Evolutionary conservation across 2,888 invertebrate genomes (phyloP).

Genomic region (Drosophila meridionalis): DNA sequence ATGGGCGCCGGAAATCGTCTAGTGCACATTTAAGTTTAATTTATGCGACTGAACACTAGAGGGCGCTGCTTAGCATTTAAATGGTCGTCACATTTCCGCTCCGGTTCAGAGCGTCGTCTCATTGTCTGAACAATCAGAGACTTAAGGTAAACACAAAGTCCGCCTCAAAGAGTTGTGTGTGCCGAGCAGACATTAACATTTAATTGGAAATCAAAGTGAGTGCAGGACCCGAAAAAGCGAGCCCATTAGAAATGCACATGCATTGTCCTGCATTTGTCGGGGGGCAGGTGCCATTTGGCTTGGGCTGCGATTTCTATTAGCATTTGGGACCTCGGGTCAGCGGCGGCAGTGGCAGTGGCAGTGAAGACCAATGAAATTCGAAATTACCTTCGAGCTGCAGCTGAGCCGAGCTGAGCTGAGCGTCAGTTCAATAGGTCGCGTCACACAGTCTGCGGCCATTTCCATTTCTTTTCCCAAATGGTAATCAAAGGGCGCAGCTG

Average conservation of each 20-base stretch:
- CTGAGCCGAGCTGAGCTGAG: conserved; percentile 32
- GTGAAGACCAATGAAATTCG: conserved; percentile 56
- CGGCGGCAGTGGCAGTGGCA: background rate
- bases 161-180: conserved; percentile 53
- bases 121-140: conserved; percentile 36
- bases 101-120: conserved; percentile 44
- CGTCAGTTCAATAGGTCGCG: conserved; percentile 70
- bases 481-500: conserved; percentile 47
- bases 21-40: conserved; percentile 70
- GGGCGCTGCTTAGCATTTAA: conserved; percentile 74
- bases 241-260: conserved; percentile 62
- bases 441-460: conserved; percentile 55
- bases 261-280: conserved; percentile 47
- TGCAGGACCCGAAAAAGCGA: conserved; percentile 20
- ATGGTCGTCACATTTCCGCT: conserved; percentile 73
- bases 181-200: conserved; percentile 67
- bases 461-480: conserved; percentile 36
- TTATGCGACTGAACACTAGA: conserved; percentile 66
- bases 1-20: conserved; percentile 71
- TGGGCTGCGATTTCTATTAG: conserved; percentile 38
- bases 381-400: conserved; percentile 45
- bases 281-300: conserved; percentile 50
- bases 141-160: conserved; percentile 16
- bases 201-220: conserved; percentile 74
- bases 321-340: conserved; percentile 31